Conservation (phyloP, 2,888 invertebrate genomes). For the Tachina lurida region DNA sequence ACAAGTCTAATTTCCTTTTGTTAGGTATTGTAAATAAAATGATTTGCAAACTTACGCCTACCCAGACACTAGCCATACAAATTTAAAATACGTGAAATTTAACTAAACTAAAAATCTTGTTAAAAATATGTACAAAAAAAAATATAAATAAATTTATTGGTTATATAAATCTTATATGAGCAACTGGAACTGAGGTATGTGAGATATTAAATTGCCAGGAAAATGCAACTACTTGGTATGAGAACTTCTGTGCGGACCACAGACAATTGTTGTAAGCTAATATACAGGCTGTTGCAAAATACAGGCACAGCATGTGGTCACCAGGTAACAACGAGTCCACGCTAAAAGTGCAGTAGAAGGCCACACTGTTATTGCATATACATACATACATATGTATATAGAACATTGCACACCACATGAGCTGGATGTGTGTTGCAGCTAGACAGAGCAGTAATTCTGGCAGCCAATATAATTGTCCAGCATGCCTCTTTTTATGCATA, state of each 20-base stretch:
- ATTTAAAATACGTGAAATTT: conserved; percentile 58
- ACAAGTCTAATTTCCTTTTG: conserved; percentile 60
- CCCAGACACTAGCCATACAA: conserved; percentile 44
- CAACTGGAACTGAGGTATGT: conserved; percentile 54
- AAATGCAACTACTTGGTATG: conserved; percentile 17
- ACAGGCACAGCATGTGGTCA: conserved; percentile 65
- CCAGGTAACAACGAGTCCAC: conserved; percentile 58
- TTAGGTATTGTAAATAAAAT: conserved; percentile 64
- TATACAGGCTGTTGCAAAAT: conserved; percentile 54
- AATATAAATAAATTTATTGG: conserved; percentile 60
- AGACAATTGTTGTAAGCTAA: conserved; percentile 62
- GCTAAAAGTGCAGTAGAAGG: conserved; percentile 15
- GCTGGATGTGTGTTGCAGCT: conserved; percentile 25
- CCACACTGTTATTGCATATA: conserved; percentile 37
- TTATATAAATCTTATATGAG: conserved; percentile 62
- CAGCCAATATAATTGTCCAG: conserved; percentile 53
- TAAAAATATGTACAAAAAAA: conserved; percentile 13
- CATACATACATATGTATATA: too few species aligned
- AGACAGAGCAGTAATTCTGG: conserved; percentile 16
- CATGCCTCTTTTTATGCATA: conserved; percentile 24
- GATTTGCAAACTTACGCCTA: conserved; percentile 68
- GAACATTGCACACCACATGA: conserved; percentile 15
- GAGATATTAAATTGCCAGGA: conserved; percentile 35
- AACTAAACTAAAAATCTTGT: conserved; percentile 11
- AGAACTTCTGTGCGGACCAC: conserved; percentile 64